Evolutionary conservation across 1,140 invertebrate species (phyloP).

Genomic region (Cyrtorhinus lividipennis): DNA sequence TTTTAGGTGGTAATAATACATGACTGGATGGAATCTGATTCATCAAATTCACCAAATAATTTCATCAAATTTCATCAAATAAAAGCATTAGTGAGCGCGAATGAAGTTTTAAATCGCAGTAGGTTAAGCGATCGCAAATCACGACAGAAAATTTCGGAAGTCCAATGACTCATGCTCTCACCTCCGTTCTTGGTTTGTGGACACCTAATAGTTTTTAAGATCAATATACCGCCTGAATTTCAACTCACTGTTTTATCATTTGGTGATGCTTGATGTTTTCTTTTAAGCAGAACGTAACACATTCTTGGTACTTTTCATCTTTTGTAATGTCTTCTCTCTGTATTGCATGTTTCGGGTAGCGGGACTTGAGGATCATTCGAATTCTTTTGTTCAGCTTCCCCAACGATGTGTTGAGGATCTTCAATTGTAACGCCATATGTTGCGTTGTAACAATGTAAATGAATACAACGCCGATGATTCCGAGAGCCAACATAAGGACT

Average conservation of each 20-base stretch:
- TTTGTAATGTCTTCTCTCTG: background rate
- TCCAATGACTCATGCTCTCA: too few relatives aligned
- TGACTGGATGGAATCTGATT: too few relatives aligned
- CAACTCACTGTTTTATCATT: background rate
- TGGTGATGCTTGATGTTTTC: background rate
- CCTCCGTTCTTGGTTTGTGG: too few relatives aligned
- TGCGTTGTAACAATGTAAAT: background rate
- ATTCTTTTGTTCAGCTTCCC: background rate
- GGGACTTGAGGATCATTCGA: background rate
- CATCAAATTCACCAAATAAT: too few relatives aligned
- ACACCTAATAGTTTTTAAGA: too few relatives aligned
- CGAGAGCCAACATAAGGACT: background rate
- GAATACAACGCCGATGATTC: background rate
- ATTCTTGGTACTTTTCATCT: background rate
- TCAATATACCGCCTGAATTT: too few relatives aligned
- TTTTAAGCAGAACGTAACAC: background rate
- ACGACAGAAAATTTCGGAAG: too few relatives aligned
- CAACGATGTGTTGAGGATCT: background rate
- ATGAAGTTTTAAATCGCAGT: too few relatives aligned
- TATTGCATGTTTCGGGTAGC: background rate
- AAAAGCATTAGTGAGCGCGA: too few relatives aligned
- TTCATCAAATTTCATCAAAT: too few relatives aligned
- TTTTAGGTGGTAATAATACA: too few relatives aligned
- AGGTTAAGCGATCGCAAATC: too few relatives aligned
- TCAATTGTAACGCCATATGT: background rate